Conservation (phyloP, 2,113 vertebrate genomes). For the Varanus komodoensis region DNA sequence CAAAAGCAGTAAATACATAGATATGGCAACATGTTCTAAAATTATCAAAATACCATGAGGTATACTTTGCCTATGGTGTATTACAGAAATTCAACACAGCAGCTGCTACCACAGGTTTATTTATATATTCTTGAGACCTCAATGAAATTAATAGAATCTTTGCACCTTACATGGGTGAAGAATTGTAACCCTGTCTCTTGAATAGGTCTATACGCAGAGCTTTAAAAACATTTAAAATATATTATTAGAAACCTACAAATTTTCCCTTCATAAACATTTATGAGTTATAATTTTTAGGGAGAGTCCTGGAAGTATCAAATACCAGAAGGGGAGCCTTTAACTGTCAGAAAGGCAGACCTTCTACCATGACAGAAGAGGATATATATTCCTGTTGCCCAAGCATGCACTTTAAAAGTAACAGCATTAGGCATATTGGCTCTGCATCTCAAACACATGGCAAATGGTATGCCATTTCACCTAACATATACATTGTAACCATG, state of each 20-base stretch:
- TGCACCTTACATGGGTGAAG: neutral
- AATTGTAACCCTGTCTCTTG: neutral
- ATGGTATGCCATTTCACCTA: neutral
- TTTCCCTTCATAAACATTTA: constrained; percentile 48
- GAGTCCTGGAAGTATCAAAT: constrained; percentile 55
- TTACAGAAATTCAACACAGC: constrained; percentile 39
- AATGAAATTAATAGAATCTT: constrained; percentile 6
- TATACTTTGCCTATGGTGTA: constrained; percentile 24
- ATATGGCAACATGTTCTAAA: constrained; percentile 20
- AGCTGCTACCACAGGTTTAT: constrained; percentile 13
- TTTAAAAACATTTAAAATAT: constrained; percentile 46
- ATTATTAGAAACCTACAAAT: constrained; percentile 48
- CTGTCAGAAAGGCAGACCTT: constrained; percentile 51
- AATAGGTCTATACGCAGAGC: neutral
- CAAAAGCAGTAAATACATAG: constrained; percentile 1
- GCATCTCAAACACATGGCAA: neutral
- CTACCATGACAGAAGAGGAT: constrained; percentile 28
- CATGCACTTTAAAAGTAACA: neutral
- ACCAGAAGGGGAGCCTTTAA: constrained; percentile 49
- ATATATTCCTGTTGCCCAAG: neutral
- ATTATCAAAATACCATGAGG: constrained; percentile 40
- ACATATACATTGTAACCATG: neutral
- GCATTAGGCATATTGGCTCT: neutral
- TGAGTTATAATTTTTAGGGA: constrained; percentile 46
- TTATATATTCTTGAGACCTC: constrained; percentile 9